Percentiles rank a stretch among this genome's conserved stretches.
Evolutionary conservation across 1,140 invertebrate genomes (phyloP).

Genomic region (Chironomus tepperi): DNA sequence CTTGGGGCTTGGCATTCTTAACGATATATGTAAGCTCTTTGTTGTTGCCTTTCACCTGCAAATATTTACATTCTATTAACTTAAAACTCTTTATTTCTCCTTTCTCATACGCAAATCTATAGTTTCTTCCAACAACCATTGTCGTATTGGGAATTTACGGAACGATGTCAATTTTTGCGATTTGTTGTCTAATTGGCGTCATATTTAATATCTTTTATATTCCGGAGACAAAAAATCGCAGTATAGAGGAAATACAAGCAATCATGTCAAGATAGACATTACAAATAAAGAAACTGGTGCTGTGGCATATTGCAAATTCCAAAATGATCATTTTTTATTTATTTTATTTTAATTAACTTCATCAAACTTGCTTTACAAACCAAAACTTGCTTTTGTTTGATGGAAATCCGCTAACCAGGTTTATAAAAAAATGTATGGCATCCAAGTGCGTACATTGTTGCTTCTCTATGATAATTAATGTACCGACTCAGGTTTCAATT

Average conservation of each 20-base stretch:
- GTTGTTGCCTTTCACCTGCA: neutral
- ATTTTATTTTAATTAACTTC: no score
- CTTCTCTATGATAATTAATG: no score
- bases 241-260: constrained; percentile 49
- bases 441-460: no score
- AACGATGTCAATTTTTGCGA: constrained; percentile 18
- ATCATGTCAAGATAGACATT: constrained; percentile 9
- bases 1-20: constrained; percentile 33
- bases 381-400: no score
- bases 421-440: no score
- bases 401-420: no score
- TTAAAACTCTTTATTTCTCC: neutral
- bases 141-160: constrained; percentile 19
- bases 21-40: constrained; percentile 32
- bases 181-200: constrained; percentile 16
- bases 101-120: neutral
- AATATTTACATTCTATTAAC: neutral
- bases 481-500: no score
- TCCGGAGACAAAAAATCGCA: constrained; percentile 61
- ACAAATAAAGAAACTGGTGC: no score
- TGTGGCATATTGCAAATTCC: no score
- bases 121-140: constrained; percentile 31
- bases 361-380: no score
- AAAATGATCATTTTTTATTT: no score
- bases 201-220: constrained; percentile 38